phyloP scores from a whole-genome alignment of 2,113 vertebrate species.

The Atrichornis clamosus region DNA sequence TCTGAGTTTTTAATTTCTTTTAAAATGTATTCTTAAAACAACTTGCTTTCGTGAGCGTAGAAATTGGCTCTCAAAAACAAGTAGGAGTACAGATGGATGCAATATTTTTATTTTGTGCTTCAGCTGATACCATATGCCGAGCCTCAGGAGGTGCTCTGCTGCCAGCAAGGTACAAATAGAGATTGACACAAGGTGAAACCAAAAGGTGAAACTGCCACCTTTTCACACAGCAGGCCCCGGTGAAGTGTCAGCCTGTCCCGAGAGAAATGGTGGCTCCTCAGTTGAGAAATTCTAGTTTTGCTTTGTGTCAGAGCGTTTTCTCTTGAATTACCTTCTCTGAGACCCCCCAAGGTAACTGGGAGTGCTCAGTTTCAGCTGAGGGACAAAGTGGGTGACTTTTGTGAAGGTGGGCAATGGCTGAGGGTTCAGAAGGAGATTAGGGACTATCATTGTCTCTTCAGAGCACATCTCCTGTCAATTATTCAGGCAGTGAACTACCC shows the following conservation, averaged over 20 bases:
- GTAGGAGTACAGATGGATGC: constrained; percentile 31
- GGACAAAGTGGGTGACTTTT: neutral
- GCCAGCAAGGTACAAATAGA: constrained; percentile 35
- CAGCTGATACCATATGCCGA: constrained; percentile 42
- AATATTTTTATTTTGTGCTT: constrained; percentile 40
- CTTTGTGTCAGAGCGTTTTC: neutral
- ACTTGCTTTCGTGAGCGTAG: neutral
- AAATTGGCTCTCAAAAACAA: neutral
- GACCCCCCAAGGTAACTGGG: neutral
- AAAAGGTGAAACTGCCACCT: neutral
- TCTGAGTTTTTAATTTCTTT: neutral
- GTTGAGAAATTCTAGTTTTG: neutral
- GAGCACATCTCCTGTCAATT: neutral
- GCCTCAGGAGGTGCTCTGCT: constrained; percentile 9
- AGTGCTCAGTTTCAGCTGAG: neutral
- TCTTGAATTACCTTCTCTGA: neutral
- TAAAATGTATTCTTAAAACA: neutral
- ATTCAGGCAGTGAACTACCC: neutral
- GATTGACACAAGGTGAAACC: constrained; percentile 17
- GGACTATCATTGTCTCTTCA: neutral
- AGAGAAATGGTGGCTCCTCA: neutral
- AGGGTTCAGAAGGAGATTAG: neutral
- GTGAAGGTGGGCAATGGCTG: neutral
- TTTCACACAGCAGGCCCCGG: neutral
- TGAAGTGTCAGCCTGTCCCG: neutral